phyloP scores from a whole-genome alignment of 2,113 vertebrate species.

The Alethe castanea region DNA sequence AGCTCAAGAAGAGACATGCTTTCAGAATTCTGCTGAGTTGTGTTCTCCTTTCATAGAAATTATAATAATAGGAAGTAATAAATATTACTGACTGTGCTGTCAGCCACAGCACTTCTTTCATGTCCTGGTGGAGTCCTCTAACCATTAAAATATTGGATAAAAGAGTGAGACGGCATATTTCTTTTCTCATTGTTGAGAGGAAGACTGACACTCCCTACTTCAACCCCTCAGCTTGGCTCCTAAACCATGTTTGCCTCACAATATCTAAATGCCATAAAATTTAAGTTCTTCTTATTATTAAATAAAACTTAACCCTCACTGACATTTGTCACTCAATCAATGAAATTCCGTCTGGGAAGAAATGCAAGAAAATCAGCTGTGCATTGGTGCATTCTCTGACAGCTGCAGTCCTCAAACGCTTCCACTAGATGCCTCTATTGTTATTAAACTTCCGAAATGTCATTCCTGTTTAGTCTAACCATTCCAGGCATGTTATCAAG shows the following conservation, averaged over 20 bases:
- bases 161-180: not conserved
- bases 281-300: not conserved
- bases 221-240: not conserved
- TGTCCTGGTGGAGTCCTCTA: not conserved
- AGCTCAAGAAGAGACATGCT: not conserved
- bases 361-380: not conserved
- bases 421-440: constrained; percentile 67
- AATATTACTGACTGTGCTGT: not conserved
- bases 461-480: not conserved
- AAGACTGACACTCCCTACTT: not conserved
- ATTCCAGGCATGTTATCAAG: not conserved
- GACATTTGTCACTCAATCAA: not conserved
- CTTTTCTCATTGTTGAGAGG: not conserved
- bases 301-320: not conserved
- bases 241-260: not conserved
- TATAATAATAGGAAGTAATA: not conserved
- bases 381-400: not conserved
- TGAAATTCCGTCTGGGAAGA: not conserved
- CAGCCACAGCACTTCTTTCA: not conserved
- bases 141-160: not conserved
- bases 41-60: not conserved
- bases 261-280: not conserved
- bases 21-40: not conserved
- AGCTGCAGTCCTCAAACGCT: not conserved
- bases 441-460: not conserved